Conservation (phyloP, 2,797 vertebrate species). For the Podargus strigoides region DNA sequence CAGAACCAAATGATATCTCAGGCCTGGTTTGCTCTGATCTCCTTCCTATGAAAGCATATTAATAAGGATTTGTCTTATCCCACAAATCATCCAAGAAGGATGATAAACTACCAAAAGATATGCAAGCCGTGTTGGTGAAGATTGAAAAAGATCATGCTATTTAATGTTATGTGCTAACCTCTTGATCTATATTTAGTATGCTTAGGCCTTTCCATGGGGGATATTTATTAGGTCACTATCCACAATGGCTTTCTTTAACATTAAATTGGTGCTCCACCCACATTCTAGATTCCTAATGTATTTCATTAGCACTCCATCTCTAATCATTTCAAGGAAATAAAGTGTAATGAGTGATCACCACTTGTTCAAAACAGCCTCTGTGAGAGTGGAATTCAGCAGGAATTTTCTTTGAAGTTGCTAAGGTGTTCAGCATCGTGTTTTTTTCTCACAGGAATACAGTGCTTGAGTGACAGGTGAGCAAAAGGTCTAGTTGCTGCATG, state of each 20-base stretch:
- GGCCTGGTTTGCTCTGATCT: not conserved
- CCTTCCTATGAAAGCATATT: not conserved
- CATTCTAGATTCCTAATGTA: not conserved
- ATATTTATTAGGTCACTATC: not conserved
- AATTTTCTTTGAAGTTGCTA: conserved; percentile 18
- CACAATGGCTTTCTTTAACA: not conserved
- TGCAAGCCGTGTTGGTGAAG: not conserved
- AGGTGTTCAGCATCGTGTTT: not conserved
- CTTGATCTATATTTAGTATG: not conserved
- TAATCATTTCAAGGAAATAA: conserved; percentile 5
- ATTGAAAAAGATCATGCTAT: not conserved
- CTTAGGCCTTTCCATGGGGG: not conserved
- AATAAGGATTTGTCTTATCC: conserved; percentile 15
- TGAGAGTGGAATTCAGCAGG: not conserved
- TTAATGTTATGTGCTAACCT: not conserved
- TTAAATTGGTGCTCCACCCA: not conserved
- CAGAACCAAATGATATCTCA: not conserved
- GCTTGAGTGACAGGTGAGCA: conserved; percentile 30
- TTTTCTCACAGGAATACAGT: not conserved
- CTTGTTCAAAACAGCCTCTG: not conserved
- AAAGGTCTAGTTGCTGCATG: conserved; percentile 16
- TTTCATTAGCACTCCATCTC: not conserved
- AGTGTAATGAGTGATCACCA: not conserved
- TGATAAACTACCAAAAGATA: conserved; percentile 13
- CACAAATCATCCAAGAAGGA: not conserved